Base-by-base conservation (phyloP, 2,888 invertebrate genomes). In the Aquatica leii region DNA sequence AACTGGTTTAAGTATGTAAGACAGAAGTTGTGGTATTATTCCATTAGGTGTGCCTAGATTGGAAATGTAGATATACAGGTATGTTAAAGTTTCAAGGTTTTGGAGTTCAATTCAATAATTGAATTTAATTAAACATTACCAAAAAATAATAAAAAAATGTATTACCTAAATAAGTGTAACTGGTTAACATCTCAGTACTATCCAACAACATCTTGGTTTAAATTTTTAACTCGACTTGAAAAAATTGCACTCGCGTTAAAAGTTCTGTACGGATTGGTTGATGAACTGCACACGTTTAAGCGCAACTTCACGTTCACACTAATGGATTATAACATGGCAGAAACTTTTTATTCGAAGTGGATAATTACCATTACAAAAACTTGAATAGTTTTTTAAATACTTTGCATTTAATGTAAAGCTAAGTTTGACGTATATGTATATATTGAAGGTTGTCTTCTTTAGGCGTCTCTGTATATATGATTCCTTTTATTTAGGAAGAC, bases 121-220 rank as follows among this genome's bases (percentile, higher is more conserved):
- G 20, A 46, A 20, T n/a, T 46, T 17, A 20, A 43, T 43, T 14
- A 43, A 12, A 14, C n/a, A n/a, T n/a, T n/a, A n/a, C n/a, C n/a
- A n/a, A 24, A 24, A 24, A 24, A 24, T 24, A 24, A 4, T 24
- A 4, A 24, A 24, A 24, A 24, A 24, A 24, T 24, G 18, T 46
- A 46, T 46, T 46, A 46, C 46, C 46, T 46, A 46, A 46, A 20
- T 18, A 15, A 8, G 18, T 46, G 20, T 46, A 46, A 18, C 46
- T 46, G 46, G 46, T 46, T 20, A 46, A 46, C 46, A 46, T 46
- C 18, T 46, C 46, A 18, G 46, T 46, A 46, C 46, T 46, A 15
- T 46, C 46, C 46, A 46, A 46, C 46, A 46, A n/a, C 46, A 46
- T 46, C 14, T 15, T 43, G 14, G 15, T 12, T 1, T 6, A 6